These are phyloP conservation scores for Panzeria rudis DNA, from an alignment of 2,888 invertebrate species.

Conservation along the genomic window DNA sequence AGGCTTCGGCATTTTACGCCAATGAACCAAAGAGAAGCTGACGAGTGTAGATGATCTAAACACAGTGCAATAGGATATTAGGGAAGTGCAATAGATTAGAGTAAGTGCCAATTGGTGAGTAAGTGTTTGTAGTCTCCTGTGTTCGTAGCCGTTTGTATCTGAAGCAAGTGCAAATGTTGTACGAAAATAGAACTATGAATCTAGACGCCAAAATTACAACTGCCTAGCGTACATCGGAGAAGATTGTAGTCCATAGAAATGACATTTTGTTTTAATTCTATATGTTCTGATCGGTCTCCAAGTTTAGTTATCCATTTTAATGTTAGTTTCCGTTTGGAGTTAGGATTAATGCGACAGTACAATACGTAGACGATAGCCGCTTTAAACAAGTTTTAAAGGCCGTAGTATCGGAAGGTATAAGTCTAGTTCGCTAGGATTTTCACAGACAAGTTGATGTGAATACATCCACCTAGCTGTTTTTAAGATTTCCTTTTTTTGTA, in stretches of 20 bases:
- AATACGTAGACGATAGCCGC: background rate
- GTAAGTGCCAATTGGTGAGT: background rate
- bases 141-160: background rate
- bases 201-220: background rate
- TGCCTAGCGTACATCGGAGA: background rate
- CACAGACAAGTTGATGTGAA: background rate
- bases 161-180: background rate
- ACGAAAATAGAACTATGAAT: background rate
- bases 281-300: background rate
- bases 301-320: background rate
- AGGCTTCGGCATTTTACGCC: conserved; percentile 1
- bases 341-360: background rate
- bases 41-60: background rate
- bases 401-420: background rate
- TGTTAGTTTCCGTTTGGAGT: background rate
- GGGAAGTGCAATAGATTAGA: conserved; percentile 18
- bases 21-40: background rate
- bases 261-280: background rate
- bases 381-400: background rate
- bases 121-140: background rate
- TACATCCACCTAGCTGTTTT: background rate
- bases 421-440: background rate
- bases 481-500: background rate
- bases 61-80: conserved; percentile 17
- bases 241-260: conserved; percentile 9